Percentiles rank a stretch among this genome's conserved stretches.
These are phyloP conservation scores for Scaptomyza flava DNA, from an alignment of 2,888 invertebrate genomes.

Conservation along the genomic window DNA sequence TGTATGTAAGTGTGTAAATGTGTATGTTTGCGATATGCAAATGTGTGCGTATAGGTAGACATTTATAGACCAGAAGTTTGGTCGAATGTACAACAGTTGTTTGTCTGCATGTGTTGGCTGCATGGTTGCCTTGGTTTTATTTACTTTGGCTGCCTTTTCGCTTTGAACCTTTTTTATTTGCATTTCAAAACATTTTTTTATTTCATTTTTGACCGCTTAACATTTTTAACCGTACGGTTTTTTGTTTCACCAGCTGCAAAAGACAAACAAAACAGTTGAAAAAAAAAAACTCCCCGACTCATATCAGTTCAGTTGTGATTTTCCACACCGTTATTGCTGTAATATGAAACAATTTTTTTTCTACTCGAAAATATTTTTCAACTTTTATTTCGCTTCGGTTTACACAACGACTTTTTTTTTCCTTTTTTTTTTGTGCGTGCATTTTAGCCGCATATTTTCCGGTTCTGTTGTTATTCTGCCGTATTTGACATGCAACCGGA, in stretches of 20 bases:
- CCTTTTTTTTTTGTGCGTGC: constrained; percentile 37
- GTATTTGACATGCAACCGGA: constrained; percentile 75
- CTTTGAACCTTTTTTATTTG: neutral
- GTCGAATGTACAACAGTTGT: constrained; percentile 49
- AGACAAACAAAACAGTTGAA: constrained; percentile 19
- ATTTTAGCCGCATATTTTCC: constrained; percentile 66
- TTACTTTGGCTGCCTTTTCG: constrained; percentile 49
- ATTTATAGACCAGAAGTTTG: constrained; percentile 75
- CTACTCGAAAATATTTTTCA: constrained; percentile 11
- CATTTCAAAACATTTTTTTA: constrained; percentile 23
- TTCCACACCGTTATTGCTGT: constrained; percentile 70
- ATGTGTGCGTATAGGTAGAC: constrained; percentile 66
- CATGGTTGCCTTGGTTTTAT: constrained; percentile 70
- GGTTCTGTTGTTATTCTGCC: constrained; percentile 44
- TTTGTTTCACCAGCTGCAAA: constrained; percentile 27
- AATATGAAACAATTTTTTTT: constrained; percentile 62
- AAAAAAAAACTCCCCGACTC: constrained; percentile 36
- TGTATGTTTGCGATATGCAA: constrained; percentile 54
- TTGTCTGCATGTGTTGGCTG: constrained; percentile 24
- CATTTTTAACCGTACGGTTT: constrained; percentile 25
- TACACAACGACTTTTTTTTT: neutral
- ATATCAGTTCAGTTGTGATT: constrained; percentile 60
- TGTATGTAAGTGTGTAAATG: constrained; percentile 10
- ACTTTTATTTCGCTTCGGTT: constrained; percentile 13
- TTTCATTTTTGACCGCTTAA: constrained; percentile 36